These are phyloP conservation scores for Drosophila tristis DNA, from an alignment of 1,140 invertebrate genomes.

Conservation along the genomic window DNA sequence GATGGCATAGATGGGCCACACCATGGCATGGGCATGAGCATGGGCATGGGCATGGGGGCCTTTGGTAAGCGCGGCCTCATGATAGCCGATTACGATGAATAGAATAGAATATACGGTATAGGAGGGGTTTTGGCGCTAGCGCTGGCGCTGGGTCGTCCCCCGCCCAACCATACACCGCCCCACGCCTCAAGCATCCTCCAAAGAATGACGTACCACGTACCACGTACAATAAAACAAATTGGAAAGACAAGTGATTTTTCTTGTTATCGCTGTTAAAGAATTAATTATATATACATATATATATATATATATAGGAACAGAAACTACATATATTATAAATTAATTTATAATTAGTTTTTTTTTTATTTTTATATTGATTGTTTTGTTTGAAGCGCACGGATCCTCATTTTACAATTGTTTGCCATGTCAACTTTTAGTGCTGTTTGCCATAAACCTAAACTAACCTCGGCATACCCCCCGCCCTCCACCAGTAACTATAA, in stretches of 20 bases:
- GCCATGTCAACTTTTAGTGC: too few species aligned
- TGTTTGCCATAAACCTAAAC: too few species aligned
- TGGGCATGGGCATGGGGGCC: conserved; percentile 24
- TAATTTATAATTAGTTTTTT: too few species aligned
- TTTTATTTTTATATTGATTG: too few species aligned
- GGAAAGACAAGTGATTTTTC: conserved; percentile 44
- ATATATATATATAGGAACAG: too few species aligned
- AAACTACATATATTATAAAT: too few species aligned
- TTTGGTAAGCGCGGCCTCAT: conserved; percentile 79
- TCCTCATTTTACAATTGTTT: too few species aligned
- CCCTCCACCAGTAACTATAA: too few species aligned
- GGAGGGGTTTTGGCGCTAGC: conserved; percentile 7
- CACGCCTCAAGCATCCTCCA: conserved; percentile 38
- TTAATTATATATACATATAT: conserved; percentile 14
- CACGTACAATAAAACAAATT: conserved; percentile 26
- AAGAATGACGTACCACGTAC: conserved; percentile 47
- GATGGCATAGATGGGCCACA: conserved; percentile 67
- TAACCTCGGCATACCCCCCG: too few species aligned
- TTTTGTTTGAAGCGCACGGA: too few species aligned
- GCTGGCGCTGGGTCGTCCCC: conserved; percentile 28
- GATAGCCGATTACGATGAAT: conserved; percentile 72
- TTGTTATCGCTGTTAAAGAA: conserved; percentile 46
- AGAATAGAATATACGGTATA: background rate
- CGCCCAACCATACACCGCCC: conserved; percentile 23
- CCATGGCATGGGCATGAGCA: background rate